Base-by-base conservation (phyloP, 1,140 invertebrate genomes). In the Trichomalopsis sarcophagae region DNA sequence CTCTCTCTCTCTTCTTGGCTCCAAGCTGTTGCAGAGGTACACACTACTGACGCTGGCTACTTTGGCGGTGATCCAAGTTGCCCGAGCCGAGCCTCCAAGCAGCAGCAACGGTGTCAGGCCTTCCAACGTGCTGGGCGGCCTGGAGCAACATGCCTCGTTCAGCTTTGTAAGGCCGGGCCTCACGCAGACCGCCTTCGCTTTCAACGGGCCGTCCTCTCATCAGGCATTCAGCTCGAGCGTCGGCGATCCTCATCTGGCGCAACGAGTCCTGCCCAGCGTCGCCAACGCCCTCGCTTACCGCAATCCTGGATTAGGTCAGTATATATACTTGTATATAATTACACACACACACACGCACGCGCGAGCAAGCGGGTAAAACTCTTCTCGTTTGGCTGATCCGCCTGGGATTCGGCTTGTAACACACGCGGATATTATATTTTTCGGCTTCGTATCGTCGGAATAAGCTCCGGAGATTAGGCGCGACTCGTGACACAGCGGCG, bases 111-210 rank as follows among this genome's bases (percentile, higher is more conserved):
- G 88, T 7, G 88, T 91, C 14, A 90, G 84, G 30, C 86, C 90
- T 1, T 87, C 89, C 0, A 92, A 92, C 55, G 84, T 91, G 13
- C 76, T 92, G 36, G 90, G 91, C 0, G 87, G 88, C 50, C 17
- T 89, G 0, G 91, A 90, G 21, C 91, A 91, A 77, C 91, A 92
- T n/a, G 90, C 91, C 0, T 91, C 91, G 11, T 92, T 91, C 79
- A 91, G 90, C 80, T 92, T 92, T 44, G 75, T 92, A 1, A 87
- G 91, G 27, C 91, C 91, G 4, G 91, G 91, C 71, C 87, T 92
- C 50, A 92, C 91, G 0, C 91, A 92, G 86, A 92, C 91, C 9
- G 89, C 91, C 0, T 92, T 89, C 9, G 86, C 91, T 0, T 92
- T 91, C 75, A 89, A 88, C 68, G 91, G 91, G 1, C 91, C 91